These are phyloP conservation scores for Varecia variegata DNA, from an alignment of 2,797 vertebrate genomes.

Conservation along the genomic window DNA sequence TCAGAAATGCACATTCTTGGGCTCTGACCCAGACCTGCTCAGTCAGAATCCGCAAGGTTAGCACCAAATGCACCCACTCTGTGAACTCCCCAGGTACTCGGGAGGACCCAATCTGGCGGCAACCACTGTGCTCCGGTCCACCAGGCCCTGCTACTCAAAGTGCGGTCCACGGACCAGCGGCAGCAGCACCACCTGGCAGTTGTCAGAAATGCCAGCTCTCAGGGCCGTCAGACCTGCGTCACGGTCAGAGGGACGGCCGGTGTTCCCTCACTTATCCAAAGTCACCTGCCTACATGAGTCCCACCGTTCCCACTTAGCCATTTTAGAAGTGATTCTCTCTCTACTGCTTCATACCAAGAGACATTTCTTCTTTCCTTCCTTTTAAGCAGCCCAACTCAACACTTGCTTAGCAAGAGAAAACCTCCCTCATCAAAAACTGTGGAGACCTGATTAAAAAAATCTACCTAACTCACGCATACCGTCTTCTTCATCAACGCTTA, in stretches of 20 bases:
- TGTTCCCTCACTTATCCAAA: rapidly evolving
- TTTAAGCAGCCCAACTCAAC: neutral
- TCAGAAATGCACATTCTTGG: neutral
- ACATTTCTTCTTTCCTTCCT: neutral
- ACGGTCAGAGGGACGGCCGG: neutral
- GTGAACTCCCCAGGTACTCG: neutral
- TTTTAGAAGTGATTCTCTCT: neutral
- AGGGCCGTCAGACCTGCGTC: rapidly evolving
- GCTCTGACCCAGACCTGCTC: neutral
- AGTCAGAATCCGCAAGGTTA: neutral
- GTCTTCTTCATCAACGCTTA: neutral
- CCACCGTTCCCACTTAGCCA: neutral
- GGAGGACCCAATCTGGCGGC: neutral
- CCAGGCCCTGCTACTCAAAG: neutral
- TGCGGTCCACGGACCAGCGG: neutral
- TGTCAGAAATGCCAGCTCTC: neutral
- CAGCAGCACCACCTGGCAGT: neutral
- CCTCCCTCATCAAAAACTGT: neutral
- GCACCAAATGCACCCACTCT: neutral
- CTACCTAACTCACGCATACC: neutral
- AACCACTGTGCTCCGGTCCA: neutral
- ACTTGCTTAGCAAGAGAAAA: neutral
- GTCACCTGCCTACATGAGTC: neutral
- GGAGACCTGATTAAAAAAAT: neutral
- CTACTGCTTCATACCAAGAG: neutral